Base-by-base conservation (phyloP, 2,888 invertebrate species). In the Torymus tubicola region DNA sequence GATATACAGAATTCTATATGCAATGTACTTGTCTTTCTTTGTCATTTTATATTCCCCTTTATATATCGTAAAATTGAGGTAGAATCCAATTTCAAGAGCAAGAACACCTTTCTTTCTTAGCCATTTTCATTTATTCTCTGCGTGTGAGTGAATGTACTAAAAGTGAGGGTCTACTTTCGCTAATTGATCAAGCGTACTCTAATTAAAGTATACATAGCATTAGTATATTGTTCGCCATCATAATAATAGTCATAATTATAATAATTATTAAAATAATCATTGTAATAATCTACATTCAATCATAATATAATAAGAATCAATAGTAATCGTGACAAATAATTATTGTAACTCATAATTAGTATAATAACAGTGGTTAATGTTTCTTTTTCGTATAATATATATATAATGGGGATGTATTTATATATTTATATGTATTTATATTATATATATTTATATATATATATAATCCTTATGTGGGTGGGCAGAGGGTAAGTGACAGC, bases 311-410 rank as follows among this genome's bases (percentile, higher is more conserved):
- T 78, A 67, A 71, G 70, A 76, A 83, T 75, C 67, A 75, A 84
- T 76, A 77, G 64, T 73, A 81, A 82, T 83, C 61, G 78, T 82
- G 80, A 82, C 80, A 65, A 85, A 85, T 85, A 75, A 78, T 84
- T 68, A 84, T 85, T 82, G 84, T 85, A 86, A 87, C 86, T 84
- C 83, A 86, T 86, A 87, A 89, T 87, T 88, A 88, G 86, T 90
- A 90, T 87, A 90, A 90, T 87, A 90, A 89, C 88, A 87, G 86
- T 87, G 89, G 87, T 89, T 89, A 89, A 88, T 89, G 87, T 88
- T 73, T 83, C 71, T 58, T 69, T 68, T 76, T 58, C 85, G 87
- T 84, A 84, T 86, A 84, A 81, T 85, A 84, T 84, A 84, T 84
- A 85, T 84, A 84, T 84, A 85, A 82, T 77, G 83, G 63, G 76